A percentile compares a stretch with the other conserved stretches of the same genome.
Conservation (phyloP, 2,888 invertebrate genomes). For the Stenoptilia bipunctidactyla region DNA sequence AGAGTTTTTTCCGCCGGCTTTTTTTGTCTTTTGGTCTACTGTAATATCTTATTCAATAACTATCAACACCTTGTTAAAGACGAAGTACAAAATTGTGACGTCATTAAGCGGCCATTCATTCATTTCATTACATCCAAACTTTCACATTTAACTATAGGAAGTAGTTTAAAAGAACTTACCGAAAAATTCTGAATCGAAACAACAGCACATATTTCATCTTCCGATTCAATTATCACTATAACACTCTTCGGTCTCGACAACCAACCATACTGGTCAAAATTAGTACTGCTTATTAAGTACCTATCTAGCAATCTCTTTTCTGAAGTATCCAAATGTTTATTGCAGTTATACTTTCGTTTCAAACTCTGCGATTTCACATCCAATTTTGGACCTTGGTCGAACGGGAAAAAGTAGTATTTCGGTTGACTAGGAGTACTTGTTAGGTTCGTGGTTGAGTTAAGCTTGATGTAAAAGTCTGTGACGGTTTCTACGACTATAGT, state of each 20-base stretch:
- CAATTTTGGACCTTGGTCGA: slow-evolving; percentile 40
- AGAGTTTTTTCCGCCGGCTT: no score
- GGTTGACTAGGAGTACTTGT: slow-evolving; percentile 59
- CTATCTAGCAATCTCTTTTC: slow-evolving; percentile 23
- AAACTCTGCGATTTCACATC: slow-evolving; percentile 33
- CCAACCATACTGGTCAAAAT: slow-evolving; percentile 29
- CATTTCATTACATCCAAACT: no score
- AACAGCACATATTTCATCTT: slow-evolving; percentile 78
- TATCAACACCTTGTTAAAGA: no score
- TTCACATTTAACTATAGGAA: no score
- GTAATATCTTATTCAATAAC: no score
- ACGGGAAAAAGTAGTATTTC: slow-evolving; percentile 68
- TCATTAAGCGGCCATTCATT: no score
- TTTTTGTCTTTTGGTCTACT: no score
- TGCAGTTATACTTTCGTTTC: slow-evolving; percentile 68
- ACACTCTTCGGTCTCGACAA: slow-evolving; percentile 59
- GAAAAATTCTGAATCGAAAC: slow-evolving; percentile 84
- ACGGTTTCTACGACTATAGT: slow-evolving; percentile 71
- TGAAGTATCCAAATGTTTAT: slow-evolving; percentile 38
- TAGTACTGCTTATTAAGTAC: slow-evolving; percentile 24
- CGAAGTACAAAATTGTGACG: no score
- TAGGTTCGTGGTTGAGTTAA: slow-evolving; percentile 48
- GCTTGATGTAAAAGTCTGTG: slow-evolving; percentile 68
- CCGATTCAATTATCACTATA: slow-evolving; percentile 74
- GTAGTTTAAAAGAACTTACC: slow-evolving; percentile 50